A percentile compares a stretch with the other conserved stretches of the same genome.
These are phyloP conservation scores for Phenganax marumi DNA, from an alignment of 92 coral and sea anemone genomes.

Conservation along the genomic window DNA sequence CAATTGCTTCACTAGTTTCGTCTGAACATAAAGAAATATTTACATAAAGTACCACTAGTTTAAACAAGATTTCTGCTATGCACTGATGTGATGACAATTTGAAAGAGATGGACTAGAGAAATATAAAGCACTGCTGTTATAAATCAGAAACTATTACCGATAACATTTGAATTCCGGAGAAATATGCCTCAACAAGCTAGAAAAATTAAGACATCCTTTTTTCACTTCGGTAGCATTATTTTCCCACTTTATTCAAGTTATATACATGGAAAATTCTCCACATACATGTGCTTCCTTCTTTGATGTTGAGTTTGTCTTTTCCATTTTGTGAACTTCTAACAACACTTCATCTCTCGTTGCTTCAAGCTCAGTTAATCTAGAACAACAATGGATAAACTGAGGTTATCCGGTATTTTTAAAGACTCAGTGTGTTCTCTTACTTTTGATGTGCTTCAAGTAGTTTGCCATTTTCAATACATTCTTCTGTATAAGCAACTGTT, in stretches of 20 bases:
- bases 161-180: conserved; percentile 61
- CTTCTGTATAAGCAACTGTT: conserved; percentile 78
- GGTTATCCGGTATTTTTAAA: not conserved
- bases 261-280: not conserved
- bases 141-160: conserved; percentile 61
- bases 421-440: conserved; percentile 29
- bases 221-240: not conserved
- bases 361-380: conserved; percentile 80
- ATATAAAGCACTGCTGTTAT: no score
- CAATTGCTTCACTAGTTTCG: conserved; percentile 77
- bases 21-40: conserved; percentile 41
- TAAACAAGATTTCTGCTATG: no score
- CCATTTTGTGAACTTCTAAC: conserved; percentile 90
- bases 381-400: not conserved
- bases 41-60: not conserved
- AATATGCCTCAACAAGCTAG: conserved; percentile 82
- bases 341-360: conserved; percentile 92
- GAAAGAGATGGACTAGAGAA: no score
- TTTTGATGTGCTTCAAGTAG: conserved; percentile 86
- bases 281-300: conserved; percentile 55
- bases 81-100: no score
- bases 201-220: conserved; percentile 5
- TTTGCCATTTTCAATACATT: conserved; percentile 79
- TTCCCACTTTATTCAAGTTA: not conserved
- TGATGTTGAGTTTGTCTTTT: conserved; percentile 66